phyloP scores from a whole-genome alignment of 2,797 vertebrate genomes.

The Harpagifer antarcticus region DNA sequence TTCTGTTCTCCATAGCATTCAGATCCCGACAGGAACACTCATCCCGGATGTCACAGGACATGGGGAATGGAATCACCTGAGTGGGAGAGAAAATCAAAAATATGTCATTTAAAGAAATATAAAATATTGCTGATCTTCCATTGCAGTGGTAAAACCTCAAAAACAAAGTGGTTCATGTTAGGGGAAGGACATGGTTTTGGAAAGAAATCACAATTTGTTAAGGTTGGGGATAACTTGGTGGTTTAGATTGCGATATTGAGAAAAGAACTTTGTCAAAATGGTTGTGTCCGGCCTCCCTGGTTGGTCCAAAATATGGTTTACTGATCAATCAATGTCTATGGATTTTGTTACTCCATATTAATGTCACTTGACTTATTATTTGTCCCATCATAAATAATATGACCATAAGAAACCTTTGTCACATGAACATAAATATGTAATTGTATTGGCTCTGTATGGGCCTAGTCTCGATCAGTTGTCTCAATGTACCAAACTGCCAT shows the following conservation, averaged over 20 bases:
- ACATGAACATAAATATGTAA: neutral
- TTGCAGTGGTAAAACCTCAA: neutral
- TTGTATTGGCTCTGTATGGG: neutral
- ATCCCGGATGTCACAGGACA: conserved; percentile 93
- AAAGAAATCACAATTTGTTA: neutral
- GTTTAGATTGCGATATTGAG: no score
- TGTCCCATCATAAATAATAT: neutral
- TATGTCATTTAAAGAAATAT: neutral
- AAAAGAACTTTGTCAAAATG: no score
- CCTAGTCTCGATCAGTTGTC: neutral
- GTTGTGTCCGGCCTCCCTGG: neutral
- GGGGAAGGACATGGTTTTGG: neutral
- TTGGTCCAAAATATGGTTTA: neutral
- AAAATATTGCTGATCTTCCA: neutral
- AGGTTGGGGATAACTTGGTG: neutral
- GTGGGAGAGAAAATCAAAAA: conserved; percentile 32
- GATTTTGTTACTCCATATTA: neutral
- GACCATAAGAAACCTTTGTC: neutral
- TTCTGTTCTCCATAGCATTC: conserved; percentile 90
- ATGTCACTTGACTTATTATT: neutral
- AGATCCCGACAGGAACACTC: conserved; percentile 97
- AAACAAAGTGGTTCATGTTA: neutral
- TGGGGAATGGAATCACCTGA: conserved; percentile 96
- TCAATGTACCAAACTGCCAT: neutral
- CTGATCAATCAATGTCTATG: neutral